These are phyloP conservation scores for Hyposoter didymator DNA, from an alignment of 2,888 invertebrate species.

Conservation along the genomic window DNA sequence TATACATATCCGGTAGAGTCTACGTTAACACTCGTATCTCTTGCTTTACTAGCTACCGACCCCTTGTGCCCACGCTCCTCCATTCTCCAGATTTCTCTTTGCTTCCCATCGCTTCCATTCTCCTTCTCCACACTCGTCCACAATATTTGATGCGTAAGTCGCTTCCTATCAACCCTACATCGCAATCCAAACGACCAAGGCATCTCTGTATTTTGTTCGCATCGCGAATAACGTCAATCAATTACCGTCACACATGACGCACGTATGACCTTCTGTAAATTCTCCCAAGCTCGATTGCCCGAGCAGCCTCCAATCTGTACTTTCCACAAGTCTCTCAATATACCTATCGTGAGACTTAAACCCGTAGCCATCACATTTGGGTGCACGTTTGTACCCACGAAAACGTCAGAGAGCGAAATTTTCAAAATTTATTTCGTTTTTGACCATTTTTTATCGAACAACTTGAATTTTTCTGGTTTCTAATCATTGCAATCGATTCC, in stretches of 20 bases:
- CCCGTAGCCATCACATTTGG: too few species aligned
- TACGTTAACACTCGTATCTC: slow-evolving; percentile 36
- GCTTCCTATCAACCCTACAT: slow-evolving; percentile 21
- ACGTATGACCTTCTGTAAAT: slow-evolving; percentile 3
- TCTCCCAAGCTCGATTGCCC: slow-evolving; percentile 15
- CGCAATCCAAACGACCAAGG: slow-evolving; percentile 37
- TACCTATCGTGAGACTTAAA: too few species aligned
- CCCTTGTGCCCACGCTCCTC: slow-evolving; percentile 19
- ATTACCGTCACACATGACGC: slow-evolving; percentile 24
- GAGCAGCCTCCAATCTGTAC: not conserved
- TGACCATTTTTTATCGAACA: too few species aligned
- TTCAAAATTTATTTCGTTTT: too few species aligned
- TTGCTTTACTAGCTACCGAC: slow-evolving; percentile 23
- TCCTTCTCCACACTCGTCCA: not conserved
- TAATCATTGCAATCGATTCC: too few species aligned
- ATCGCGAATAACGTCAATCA: slow-evolving; percentile 62
- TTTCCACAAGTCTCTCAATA: not conserved
- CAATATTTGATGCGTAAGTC: slow-evolving; percentile 33
- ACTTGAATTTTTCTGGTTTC: too few species aligned
- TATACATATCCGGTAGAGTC: not conserved
- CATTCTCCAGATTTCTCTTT: slow-evolving; percentile 21
- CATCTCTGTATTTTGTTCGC: slow-evolving; percentile 25
- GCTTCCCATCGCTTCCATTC: not conserved
- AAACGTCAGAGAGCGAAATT: too few species aligned
- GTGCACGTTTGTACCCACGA: too few species aligned